A percentile compares a stretch with the other conserved stretches of the same genome.
These are phyloP conservation scores for Nemotelus nigrinus DNA, from an alignment of 2,888 invertebrate species.

Conservation along the genomic window DNA sequence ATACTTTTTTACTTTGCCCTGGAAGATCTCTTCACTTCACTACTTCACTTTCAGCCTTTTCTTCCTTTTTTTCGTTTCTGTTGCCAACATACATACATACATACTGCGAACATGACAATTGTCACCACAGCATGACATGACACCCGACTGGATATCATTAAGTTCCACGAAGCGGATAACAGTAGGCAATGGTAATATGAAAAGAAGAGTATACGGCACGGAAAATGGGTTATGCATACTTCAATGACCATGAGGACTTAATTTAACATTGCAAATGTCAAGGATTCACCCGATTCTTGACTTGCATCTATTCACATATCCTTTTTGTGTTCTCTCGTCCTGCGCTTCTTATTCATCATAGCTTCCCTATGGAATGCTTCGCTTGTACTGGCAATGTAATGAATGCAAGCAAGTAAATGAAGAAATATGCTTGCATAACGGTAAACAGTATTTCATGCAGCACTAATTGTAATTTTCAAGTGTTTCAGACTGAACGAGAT, in stretches of 20 bases:
- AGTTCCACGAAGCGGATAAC: slow-evolving; percentile 1
- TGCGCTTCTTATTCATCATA: not conserved
- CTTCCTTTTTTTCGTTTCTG: too few relatives aligned
- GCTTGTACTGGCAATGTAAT: not conserved
- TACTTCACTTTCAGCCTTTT: too few relatives aligned
- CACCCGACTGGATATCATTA: too few relatives aligned
- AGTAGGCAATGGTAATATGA: slow-evolving; percentile 17
- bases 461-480: slow-evolving; percentile 24
- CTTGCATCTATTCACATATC: too few relatives aligned
- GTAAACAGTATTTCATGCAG: slow-evolving; percentile 20
- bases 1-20: too few relatives aligned
- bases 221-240: slow-evolving; percentile 25
- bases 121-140: too few relatives aligned
- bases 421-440: slow-evolving; percentile 15
- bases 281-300: slow-evolving; percentile 7
- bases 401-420: slow-evolving; percentile 16
- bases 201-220: not conserved
- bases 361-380: not conserved
- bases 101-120: too few relatives aligned
- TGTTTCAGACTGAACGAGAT: not conserved
- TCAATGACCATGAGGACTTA: slow-evolving; percentile 27
- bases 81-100: too few relatives aligned
- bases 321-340: not conserved
- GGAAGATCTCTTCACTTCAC: too few relatives aligned
- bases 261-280: slow-evolving; percentile 29